phyloP scores from a whole-genome alignment of 1,140 invertebrate species.

The Meloidogyne floridensis region DNA sequence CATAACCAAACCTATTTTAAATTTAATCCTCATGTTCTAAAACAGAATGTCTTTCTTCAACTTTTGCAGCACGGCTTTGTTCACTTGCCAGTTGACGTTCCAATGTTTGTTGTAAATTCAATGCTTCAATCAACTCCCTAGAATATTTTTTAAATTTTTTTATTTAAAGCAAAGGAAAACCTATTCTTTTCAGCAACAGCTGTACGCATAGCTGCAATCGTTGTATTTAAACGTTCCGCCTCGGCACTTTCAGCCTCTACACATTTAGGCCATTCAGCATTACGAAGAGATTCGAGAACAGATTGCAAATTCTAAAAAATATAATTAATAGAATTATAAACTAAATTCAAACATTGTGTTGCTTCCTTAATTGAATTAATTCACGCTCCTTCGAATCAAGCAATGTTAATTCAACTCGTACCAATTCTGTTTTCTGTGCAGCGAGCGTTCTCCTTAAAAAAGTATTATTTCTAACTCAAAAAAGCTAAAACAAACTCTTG shows the following conservation, averaged over 20 bases:
- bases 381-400: constrained; percentile 39
- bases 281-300: constrained; percentile 46
- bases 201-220: constrained; percentile 46
- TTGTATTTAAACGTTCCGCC: constrained; percentile 41
- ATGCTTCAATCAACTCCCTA: constrained; percentile 20
- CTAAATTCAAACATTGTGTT: constrained; percentile 28
- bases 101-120: constrained; percentile 17
- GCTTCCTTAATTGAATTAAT: constrained; percentile 43
- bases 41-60: neutral
- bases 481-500: constrained; percentile 17
- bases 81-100: constrained; percentile 18
- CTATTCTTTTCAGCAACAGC: constrained; percentile 38
- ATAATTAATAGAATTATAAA: neutral
- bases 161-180: constrained; percentile 40
- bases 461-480: constrained; percentile 7
- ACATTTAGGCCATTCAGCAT: constrained; percentile 34
- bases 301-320: constrained; percentile 37
- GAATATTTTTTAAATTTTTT: neutral
- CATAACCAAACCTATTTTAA: neutral
- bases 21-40: neutral
- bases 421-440: constrained; percentile 40
- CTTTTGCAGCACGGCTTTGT: neutral
- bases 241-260: constrained; percentile 25
- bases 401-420: constrained; percentile 40
- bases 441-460: constrained; percentile 28